Evolutionary conservation across 2,797 vertebrate genomes (phyloP).

Genomic region (Ibycter americanus): DNA sequence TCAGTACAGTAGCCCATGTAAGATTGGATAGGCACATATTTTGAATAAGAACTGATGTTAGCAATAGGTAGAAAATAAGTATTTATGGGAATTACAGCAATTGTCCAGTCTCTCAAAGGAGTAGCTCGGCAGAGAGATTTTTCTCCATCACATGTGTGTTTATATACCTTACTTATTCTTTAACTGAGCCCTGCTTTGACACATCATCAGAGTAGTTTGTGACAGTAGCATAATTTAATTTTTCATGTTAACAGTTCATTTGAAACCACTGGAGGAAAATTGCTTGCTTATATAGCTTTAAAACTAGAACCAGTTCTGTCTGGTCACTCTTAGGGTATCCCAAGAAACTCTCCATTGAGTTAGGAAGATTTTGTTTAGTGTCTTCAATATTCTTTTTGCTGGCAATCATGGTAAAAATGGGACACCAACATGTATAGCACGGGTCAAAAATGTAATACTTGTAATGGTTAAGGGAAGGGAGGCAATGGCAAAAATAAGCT

Average conservation of each 20-base stretch:
- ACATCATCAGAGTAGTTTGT: background rate
- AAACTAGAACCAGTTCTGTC: background rate
- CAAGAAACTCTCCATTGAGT: background rate
- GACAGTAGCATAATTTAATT: background rate
- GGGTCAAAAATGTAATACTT: background rate
- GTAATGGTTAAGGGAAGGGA: background rate
- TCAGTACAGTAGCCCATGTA: background rate
- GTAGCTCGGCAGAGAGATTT: background rate
- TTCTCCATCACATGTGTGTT: background rate
- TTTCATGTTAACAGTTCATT: background rate
- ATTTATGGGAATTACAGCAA: background rate
- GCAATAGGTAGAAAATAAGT: background rate
- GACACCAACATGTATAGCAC: background rate
- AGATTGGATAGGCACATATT: background rate
- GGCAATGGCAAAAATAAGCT: background rate
- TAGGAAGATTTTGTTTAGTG: background rate
- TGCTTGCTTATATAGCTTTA: background rate
- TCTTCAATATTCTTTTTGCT: background rate
- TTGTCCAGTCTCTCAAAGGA: background rate
- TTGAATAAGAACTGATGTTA: background rate
- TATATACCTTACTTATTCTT: background rate
- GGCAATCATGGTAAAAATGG: background rate
- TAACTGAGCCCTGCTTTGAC: background rate
- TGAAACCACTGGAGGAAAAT: background rate
- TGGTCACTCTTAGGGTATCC: background rate